Evolutionary conservation across 2,113 vertebrate species (phyloP).

Genomic region (Aspiorhynchus laticeps): DNA sequence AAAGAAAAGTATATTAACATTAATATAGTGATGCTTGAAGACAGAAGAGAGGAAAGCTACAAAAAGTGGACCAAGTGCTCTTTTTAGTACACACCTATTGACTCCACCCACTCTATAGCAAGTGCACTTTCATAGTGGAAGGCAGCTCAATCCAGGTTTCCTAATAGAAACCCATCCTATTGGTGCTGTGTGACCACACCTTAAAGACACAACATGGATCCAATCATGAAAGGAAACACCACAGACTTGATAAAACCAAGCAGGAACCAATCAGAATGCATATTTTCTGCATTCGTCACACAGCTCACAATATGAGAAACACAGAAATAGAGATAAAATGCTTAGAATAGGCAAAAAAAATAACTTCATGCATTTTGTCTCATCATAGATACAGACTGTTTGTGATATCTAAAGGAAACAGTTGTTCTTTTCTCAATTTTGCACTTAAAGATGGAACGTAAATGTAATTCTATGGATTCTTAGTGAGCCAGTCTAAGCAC

Average conservation of each 20-base stretch:
- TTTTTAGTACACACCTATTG: slow-evolving; percentile 59
- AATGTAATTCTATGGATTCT: not conserved
- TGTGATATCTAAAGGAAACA: not conserved
- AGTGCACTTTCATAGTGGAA: slow-evolving; percentile 68
- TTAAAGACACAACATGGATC: slow-evolving; percentile 56
- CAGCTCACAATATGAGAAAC: slow-evolving; percentile 69
- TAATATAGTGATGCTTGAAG: slow-evolving; percentile 57
- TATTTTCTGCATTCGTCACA: slow-evolving; percentile 70
- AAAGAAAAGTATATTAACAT: slow-evolving; percentile 58
- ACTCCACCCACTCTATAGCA: slow-evolving; percentile 59
- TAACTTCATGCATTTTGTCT: not conserved
- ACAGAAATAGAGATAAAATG: not conserved
- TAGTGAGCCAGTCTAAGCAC: slow-evolving; percentile 25
- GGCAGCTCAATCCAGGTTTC: slow-evolving; percentile 62
- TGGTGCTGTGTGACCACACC: slow-evolving; percentile 48
- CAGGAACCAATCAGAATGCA: slow-evolving; percentile 76
- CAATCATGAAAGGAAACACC: slow-evolving; percentile 46
- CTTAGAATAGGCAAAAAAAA: slow-evolving; percentile 27
- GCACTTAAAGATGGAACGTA: not conserved
- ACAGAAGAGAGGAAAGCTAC: slow-evolving; percentile 39
- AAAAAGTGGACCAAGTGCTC: slow-evolving; percentile 40
- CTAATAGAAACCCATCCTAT: slow-evolving; percentile 51
- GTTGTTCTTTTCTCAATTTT: not conserved
- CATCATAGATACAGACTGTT: not conserved
- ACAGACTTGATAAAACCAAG: slow-evolving; percentile 76